Base-by-base conservation (phyloP, 2,888 invertebrate species). In the Drosophila flavopinicola region DNA sequence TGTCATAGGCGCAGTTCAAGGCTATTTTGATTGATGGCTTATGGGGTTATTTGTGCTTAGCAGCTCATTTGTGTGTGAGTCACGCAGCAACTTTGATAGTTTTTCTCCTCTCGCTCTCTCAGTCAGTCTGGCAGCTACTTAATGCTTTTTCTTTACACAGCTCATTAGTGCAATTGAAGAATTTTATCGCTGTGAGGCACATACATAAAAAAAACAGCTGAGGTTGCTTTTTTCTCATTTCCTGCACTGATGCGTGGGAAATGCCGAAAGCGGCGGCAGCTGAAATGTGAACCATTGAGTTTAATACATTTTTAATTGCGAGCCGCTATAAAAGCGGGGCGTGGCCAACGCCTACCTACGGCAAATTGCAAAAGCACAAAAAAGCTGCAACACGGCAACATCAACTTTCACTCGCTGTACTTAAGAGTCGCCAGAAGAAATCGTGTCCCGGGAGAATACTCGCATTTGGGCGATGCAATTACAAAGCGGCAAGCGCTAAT, bases 271-370 rank as follows among this genome's bases (percentile, higher is more conserved):
- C 39, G 33, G 30, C 7, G 9, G 10, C 56, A 53, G 57, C 52
- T 56, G 56, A 48, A 17, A 10, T 10, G 17, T 17, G 11, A 24
- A 10, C 24, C 11, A 54, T 15, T 17, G 10, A 27, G 52, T 63
- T 85, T 80, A 82, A 86, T 82, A 80, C 66, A 75, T 65, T 84
- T 82, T 82, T 82, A 82, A 82, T 86, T 86, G 67, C 85, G 47
- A 37, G 29, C 15, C 29, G 42, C 58, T 44, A 49, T 35, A 65
- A 58, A 58, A 52, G 42, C 10, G 10, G 25, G 15, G 29, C 11
- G 15, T n/a, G 23, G 27, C 3, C 27, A 27, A 9, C 44, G 20
- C 11, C 11, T 30, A 20, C 29, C 11, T 10, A n/a, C n/a, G 48
- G 25, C 57, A 23, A 57, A 57, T 49, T 15, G 53, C 35, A 53